phyloP scores from a whole-genome alignment of 2,113 vertebrate genomes.

The Naja naja region DNA sequence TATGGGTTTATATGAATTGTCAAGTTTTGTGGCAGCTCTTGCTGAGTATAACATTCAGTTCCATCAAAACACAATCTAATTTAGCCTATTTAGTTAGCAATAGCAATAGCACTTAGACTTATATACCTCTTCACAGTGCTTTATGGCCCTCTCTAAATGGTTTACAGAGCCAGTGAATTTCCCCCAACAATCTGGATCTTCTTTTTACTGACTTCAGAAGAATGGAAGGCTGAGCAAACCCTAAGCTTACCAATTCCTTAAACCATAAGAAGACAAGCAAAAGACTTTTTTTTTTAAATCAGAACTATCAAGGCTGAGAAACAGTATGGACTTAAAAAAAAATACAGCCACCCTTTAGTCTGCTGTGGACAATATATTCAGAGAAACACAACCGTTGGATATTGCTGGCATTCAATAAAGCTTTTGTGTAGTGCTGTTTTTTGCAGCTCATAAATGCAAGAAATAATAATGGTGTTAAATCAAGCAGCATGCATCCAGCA shows the following conservation, averaged over 20 bases:
- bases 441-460: not conserved
- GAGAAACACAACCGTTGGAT: not conserved
- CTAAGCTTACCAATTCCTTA: not conserved
- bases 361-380: not conserved
- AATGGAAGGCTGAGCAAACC: not conserved
- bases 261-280: not conserved
- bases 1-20: too few relatives aligned
- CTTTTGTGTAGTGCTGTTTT: not conserved
- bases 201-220: not conserved
- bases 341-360: not conserved
- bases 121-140: not conserved
- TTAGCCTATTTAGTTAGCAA: not conserved
- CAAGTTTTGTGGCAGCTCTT: not conserved
- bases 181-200: not conserved
- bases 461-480: conserved; percentile 25
- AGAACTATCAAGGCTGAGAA: not conserved
- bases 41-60: not conserved
- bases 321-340: not conserved
- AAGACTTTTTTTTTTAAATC: not conserved
- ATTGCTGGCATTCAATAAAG: not conserved
- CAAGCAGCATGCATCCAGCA: not conserved
- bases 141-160: not conserved
- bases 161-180: not conserved
- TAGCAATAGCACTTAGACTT: not conserved
- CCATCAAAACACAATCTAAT: not conserved